A percentile compares a stretch with the other conserved stretches of the same genome.
These are phyloP conservation scores for Candoia aspera DNA, from an alignment of 2,113 vertebrate species.

Conservation along the genomic window DNA sequence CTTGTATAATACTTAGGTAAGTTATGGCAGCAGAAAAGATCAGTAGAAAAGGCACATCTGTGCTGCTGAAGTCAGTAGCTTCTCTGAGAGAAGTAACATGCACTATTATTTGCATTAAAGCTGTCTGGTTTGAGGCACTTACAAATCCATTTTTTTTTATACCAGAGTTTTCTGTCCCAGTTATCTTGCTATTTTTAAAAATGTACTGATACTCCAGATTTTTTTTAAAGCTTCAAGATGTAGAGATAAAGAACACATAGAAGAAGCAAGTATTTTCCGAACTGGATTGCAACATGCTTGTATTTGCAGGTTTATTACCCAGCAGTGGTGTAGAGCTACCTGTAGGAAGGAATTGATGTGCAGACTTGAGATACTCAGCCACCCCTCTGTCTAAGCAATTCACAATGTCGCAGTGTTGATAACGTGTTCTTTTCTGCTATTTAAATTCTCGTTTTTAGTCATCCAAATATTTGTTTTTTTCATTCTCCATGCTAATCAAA, in stretches of 20 bases:
- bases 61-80: neutral
- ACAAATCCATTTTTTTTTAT: constrained; percentile 41
- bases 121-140: constrained; percentile 39
- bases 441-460: neutral
- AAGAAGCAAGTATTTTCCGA: neutral
- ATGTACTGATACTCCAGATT: constrained; percentile 6
- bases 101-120: constrained; percentile 44
- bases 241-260: neutral
- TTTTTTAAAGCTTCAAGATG: neutral
- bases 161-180: constrained; percentile 42
- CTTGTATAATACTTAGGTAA: constrained; percentile 29
- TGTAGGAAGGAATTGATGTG: neutral
- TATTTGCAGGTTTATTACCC: constrained; percentile 17
- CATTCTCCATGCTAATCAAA: neutral
- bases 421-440: neutral
- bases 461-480: neutral
- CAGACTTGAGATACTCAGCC: neutral
- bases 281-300: neutral
- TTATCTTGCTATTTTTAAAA: constrained; percentile 50
- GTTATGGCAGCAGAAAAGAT: constrained; percentile 21
- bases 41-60: neutral
- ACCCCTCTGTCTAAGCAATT: neutral
- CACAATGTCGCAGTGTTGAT: neutral
- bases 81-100: constrained; percentile 7
- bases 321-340: neutral